Percentiles rank a stretch among this genome's conserved stretches.
Conservation (phyloP, 2,113 vertebrate species). For the Ctenomys sociabilis region DNA sequence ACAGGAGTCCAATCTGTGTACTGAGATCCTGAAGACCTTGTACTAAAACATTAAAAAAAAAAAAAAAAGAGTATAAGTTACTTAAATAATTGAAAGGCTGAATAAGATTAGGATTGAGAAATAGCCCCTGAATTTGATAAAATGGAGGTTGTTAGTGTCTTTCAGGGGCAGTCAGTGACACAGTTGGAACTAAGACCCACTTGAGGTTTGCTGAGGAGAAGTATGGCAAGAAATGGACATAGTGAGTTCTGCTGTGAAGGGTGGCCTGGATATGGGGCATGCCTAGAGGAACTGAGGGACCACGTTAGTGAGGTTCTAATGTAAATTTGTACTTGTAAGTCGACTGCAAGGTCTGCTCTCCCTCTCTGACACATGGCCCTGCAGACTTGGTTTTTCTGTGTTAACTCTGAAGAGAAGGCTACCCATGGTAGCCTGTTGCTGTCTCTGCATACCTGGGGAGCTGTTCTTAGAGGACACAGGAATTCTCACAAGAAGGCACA, state of each 20-base stretch:
- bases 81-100: not conserved
- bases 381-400: not conserved
- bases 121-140: constrained; percentile 20
- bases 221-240: not conserved
- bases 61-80: too few relatives aligned
- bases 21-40: too few relatives aligned
- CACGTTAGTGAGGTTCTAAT: not conserved
- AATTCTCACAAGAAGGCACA: not conserved
- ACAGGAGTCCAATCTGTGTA: too few relatives aligned
- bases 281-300: not conserved
- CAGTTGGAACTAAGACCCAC: not conserved
- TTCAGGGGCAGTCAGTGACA: not conserved
- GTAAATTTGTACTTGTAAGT: constrained; percentile 4
- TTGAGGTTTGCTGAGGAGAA: not conserved
- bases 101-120: not conserved
- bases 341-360: not conserved
- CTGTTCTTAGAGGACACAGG: not conserved
- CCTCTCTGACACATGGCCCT: not conserved
- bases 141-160: not conserved
- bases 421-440: not conserved
- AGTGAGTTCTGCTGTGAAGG: not conserved
- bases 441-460: not conserved
- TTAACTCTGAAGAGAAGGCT: not conserved
- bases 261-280: not conserved
- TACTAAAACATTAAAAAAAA: too few relatives aligned